Base-by-base conservation (phyloP, 2,888 invertebrate genomes). In the Neoaliturus tenellus region DNA sequence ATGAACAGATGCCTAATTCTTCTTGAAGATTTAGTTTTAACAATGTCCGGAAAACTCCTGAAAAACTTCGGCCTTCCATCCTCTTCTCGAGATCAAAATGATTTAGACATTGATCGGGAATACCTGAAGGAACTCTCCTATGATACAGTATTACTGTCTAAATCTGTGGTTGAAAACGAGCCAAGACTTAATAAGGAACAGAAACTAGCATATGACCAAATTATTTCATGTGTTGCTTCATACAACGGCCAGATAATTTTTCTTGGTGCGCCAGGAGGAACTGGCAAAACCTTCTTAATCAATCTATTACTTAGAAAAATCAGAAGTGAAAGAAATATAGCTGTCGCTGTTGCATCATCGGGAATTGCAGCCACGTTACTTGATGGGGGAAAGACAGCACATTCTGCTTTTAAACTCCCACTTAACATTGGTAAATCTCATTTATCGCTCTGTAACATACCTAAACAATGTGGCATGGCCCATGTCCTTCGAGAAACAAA, bases 241-340 rank as follows among this genome's bases (percentile, higher is more conserved):
- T n/a, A n/a, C n/a, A n/a, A n/a, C n/a, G n/a, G n/a, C n/a, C n/a
- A 31, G 20, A 14, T 82, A 28, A 71, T 82, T 51, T 71, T 82
- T 35, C 62, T 82, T 20, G 71, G 51, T 20, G 33, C 69, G 39
- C 41, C 62, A 3, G 81, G 44, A 5, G 67, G 62, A 6, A 81
- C 81, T 28, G 81, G 81, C 6, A 82, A 69, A 44, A 82, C 71
- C 10, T 82, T 1, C 25, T 31, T 82, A 3, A 55, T 73, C n/a
- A 51, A 82, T 3, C 23, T 73, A 4, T 14, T 82, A 31, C 48
- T 75, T 10, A 25, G 25, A 14, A 75, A 48, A 33, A 28, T 71
- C 10, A 82, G 55, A 51, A 51, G 35, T 1, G 39, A 58, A 10
- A 17, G 51, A 31, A 67, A 67, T 17, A 73, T 82, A 35, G 73